A percentile compares a stretch with the other conserved stretches of the same genome.
Evolutionary conservation across 2,797 vertebrate species (phyloP).

Genomic region (Enteromius afrohamiltoni): DNA sequence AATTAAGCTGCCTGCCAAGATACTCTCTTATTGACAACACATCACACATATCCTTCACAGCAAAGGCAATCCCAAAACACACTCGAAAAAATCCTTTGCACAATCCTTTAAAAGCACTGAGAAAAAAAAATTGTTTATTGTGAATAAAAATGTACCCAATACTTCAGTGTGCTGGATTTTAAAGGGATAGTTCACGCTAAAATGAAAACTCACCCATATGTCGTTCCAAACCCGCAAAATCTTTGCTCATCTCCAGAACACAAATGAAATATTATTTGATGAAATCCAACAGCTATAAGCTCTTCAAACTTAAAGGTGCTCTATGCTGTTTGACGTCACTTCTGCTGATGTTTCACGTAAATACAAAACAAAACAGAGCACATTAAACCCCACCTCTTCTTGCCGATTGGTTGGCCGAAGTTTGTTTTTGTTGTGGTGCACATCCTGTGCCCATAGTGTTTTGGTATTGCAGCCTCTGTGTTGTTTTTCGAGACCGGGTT

Average conservation of each 20-base stretch:
- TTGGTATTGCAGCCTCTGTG: too few relatives aligned
- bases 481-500: too few relatives aligned
- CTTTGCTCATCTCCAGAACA: background rate
- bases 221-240: background rate
- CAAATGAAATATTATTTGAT: background rate
- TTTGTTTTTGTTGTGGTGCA: too few relatives aligned
- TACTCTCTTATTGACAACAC: background rate
- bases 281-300: background rate
- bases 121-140: background rate
- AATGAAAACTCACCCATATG: background rate
- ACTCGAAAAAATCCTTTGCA: background rate
- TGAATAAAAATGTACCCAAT: background rate
- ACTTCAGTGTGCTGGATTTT: background rate
- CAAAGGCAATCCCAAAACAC: background rate
- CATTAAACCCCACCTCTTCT: too few relatives aligned
- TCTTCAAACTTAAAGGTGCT: background rate
- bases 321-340: too few relatives aligned
- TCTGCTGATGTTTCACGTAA: too few relatives aligned
- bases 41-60: background rate
- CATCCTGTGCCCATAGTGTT: too few relatives aligned
- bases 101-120: background rate
- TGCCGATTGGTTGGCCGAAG: too few relatives aligned
- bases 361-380: too few relatives aligned
- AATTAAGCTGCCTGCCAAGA: background rate
- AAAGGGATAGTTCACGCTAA: background rate